phyloP scores from a whole-genome alignment of 2,797 vertebrate genomes.

The Neoniphon sammara region DNA sequence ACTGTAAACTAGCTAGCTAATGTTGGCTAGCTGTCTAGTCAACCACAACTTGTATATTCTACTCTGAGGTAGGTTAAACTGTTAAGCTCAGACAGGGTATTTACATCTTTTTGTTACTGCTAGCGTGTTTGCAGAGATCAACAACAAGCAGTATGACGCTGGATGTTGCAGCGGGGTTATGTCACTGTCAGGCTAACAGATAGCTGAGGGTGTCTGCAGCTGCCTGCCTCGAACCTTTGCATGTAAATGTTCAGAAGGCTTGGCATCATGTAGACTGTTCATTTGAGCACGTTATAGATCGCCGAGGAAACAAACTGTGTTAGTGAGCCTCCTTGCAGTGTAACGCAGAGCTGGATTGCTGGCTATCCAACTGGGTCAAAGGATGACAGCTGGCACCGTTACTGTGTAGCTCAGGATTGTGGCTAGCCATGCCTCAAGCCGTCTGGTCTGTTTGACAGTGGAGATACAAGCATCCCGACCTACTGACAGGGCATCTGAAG shows the following conservation, averaged over 20 bases:
- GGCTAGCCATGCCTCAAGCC: slow-evolving; percentile 50
- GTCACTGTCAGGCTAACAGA: slow-evolving; percentile 67
- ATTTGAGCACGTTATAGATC: slow-evolving; percentile 6
- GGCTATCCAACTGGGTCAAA: slow-evolving; percentile 63
- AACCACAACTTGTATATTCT: not conserved
- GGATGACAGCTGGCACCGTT: slow-evolving; percentile 65
- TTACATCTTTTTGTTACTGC: not conserved
- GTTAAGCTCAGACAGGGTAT: not conserved
- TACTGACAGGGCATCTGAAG: slow-evolving; percentile 35
- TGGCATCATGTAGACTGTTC: slow-evolving; percentile 74
- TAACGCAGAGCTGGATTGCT: slow-evolving; percentile 42
- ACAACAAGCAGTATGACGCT: slow-evolving; percentile 47
- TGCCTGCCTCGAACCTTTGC: slow-evolving; percentile 6
- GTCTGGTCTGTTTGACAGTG: slow-evolving; percentile 43
- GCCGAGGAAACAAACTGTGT: slow-evolving; percentile 25
- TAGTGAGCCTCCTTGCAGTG: slow-evolving; percentile 34
- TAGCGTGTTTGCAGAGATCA: slow-evolving; percentile 36
- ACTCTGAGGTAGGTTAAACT: not conserved
- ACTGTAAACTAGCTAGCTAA: slow-evolving; percentile 10
- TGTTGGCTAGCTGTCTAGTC: slow-evolving; percentile 9
- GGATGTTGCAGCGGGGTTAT: slow-evolving; percentile 45
- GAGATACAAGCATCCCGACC: slow-evolving; percentile 31
- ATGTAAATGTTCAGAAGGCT: slow-evolving; percentile 32
- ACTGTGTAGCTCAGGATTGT: slow-evolving; percentile 50
- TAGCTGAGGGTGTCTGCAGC: slow-evolving; percentile 54